These are phyloP conservation scores for Andrena minutula DNA, from an alignment of 2,888 invertebrate genomes.

Conservation along the genomic window DNA sequence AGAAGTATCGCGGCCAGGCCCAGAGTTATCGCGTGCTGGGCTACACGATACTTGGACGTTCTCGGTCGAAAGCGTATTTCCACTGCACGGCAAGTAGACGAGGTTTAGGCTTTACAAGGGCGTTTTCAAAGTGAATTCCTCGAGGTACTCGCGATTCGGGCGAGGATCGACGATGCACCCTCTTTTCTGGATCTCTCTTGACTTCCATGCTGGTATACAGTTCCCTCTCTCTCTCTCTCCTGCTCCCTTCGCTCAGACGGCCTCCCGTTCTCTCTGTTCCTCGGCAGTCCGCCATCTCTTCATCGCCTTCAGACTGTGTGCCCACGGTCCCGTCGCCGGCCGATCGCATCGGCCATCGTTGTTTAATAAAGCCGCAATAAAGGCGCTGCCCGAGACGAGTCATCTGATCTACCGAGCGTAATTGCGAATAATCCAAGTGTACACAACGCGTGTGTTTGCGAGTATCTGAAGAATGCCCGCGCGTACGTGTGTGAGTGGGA, in stretches of 20 bases:
- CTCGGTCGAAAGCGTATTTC: constrained; percentile 61
- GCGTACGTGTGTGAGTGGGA: constrained; percentile 26
- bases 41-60: constrained; percentile 77
- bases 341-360: constrained; percentile 67
- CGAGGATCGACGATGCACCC: background rate
- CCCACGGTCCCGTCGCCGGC: constrained; percentile 54
- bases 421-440: constrained; percentile 66
- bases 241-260: background rate
- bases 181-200: background rate
- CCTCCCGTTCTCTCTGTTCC: background rate
- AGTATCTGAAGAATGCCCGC: constrained; percentile 45
- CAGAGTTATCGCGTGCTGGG: constrained; percentile 68
- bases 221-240: background rate
- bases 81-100: constrained; percentile 59
- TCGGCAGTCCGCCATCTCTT: constrained; percentile 19
- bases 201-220: constrained; percentile 5
- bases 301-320: constrained; percentile 65
- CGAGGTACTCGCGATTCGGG: constrained; percentile 38
- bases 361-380: constrained; percentile 71
- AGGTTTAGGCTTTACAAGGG: constrained; percentile 51
- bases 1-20: constrained; percentile 53
- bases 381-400: constrained; percentile 54
- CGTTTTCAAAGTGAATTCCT: constrained; percentile 71
- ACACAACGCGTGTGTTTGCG: constrained; percentile 64
- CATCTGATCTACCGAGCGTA: constrained; percentile 60